Evolutionary conservation across 2,113 vertebrate genomes (phyloP).

Genomic region (Sialia sialis): DNA sequence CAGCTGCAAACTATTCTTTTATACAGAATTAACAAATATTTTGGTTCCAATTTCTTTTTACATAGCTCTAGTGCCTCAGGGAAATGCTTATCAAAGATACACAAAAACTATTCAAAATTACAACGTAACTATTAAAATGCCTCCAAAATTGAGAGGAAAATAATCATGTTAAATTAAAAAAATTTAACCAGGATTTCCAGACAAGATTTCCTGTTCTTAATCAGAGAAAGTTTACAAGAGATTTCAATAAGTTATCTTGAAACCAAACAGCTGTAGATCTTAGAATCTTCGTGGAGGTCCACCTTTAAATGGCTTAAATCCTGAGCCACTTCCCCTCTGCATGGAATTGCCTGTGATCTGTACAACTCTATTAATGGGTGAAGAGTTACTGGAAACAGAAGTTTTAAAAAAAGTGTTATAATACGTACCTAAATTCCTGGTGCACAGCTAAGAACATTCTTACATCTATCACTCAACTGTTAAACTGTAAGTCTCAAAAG

Average conservation of each 20-base stretch:
- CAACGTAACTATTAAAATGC: conserved; percentile 80
- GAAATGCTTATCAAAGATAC: conserved; percentile 71
- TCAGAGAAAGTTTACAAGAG: conserved; percentile 73
- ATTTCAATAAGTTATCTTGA: conserved; percentile 81
- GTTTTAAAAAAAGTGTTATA: conserved; percentile 3
- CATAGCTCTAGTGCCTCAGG: conserved; percentile 65
- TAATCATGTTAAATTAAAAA: conserved; percentile 78
- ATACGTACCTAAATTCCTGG: neutral
- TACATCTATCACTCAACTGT: neutral
- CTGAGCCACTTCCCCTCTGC: conserved; percentile 84
- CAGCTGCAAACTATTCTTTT: conserved; percentile 60
- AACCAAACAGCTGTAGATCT: conserved; percentile 58
- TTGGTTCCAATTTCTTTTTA: conserved; percentile 60
- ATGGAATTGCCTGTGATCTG: conserved; percentile 92
- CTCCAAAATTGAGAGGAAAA: conserved; percentile 77
- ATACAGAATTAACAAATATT: conserved; percentile 58
- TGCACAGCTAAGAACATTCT: neutral
- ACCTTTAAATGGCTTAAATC: conserved; percentile 94
- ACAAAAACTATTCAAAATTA: conserved; percentile 77
- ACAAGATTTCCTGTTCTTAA: conserved; percentile 72
- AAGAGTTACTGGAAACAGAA: conserved; percentile 82
- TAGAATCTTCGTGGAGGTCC: conserved; percentile 87
- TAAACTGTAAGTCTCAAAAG: neutral
- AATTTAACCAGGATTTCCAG: conserved; percentile 69
- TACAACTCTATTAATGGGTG: conserved; percentile 93